Conservation (phyloP, 2,797 vertebrate genomes). For the Macroramphosus scolopax region DNA sequence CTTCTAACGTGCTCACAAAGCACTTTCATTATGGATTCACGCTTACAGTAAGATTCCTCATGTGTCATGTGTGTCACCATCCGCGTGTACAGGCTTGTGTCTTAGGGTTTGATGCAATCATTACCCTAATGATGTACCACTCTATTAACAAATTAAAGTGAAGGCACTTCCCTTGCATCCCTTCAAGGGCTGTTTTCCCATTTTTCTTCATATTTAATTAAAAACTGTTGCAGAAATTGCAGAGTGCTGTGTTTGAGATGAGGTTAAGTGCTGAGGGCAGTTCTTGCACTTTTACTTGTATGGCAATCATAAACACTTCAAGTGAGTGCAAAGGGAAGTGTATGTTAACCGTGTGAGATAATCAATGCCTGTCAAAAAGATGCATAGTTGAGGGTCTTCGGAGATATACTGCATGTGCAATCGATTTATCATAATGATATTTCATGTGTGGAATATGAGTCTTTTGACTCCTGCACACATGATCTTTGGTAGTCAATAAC, state of each 20-base stretch:
- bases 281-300: conserved; percentile 61
- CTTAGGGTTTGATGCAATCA: conserved; percentile 52
- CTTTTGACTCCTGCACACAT: conserved; percentile 25
- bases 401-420: conserved; percentile 36
- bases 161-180: conserved; percentile 47
- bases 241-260: conserved; percentile 46
- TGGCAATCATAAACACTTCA: conserved; percentile 69
- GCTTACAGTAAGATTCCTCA: conserved; percentile 26
- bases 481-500: conserved; percentile 34
- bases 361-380: conserved; percentile 71
- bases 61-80: conserved; percentile 41
- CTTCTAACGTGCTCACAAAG: conserved; percentile 12
- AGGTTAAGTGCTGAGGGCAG: conserved; percentile 68
- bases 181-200: conserved; percentile 68
- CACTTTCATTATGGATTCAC: conserved; percentile 44
- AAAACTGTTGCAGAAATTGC: conserved; percentile 68
- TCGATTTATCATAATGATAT: conserved; percentile 58
- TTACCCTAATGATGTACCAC: conserved; percentile 61
- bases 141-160: conserved; percentile 74
- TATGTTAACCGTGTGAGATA: conserved; percentile 61
- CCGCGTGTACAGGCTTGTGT: conserved; percentile 43
- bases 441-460: conserved; percentile 26
- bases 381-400: conserved; percentile 50
- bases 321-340: conserved; percentile 64
- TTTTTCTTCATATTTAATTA: conserved; percentile 73